These are phyloP conservation scores for Mycalesis mineus DNA, from an alignment of 2,888 invertebrate species.

Conservation along the genomic window DNA sequence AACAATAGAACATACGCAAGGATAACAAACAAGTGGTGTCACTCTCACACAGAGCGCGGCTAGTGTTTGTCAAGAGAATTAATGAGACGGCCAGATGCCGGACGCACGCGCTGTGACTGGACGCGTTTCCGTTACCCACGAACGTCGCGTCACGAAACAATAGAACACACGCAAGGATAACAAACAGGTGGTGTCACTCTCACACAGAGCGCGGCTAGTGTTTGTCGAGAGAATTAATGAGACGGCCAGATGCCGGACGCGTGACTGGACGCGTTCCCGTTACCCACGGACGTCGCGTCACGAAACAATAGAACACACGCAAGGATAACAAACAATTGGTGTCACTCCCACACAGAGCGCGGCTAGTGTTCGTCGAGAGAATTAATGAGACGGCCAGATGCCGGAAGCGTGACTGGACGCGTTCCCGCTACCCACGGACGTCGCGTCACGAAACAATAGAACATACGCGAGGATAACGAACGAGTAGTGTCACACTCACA, in stretches of 20 bases:
- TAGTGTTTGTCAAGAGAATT: conserved; percentile 33
- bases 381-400: conserved; percentile 33
- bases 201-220: conserved; percentile 33
- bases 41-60: conserved; percentile 33
- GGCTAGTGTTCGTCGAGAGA: conserved; percentile 32
- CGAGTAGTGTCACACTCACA: conserved; percentile 36
- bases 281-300: too few relatives aligned
- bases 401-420: conserved; percentile 24
- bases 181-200: conserved; percentile 35
- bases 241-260: conserved; percentile 30
- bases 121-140: too few relatives aligned
- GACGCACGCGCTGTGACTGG: conserved; percentile 25
- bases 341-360: conserved; percentile 34
- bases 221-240: conserved; percentile 35
- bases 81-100: conserved; percentile 32
- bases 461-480: too few relatives aligned
- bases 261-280: conserved; percentile 6
- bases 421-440: too few relatives aligned
- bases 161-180: conserved; percentile 30
- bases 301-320: too few relatives aligned
- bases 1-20: conserved; percentile 28
- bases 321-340: conserved; percentile 36
- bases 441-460: too few relatives aligned
- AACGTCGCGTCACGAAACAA: too few relatives aligned
- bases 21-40: conserved; percentile 36